Percentiles rank a stretch among this genome's conserved stretches.
Conservation (phyloP, 2,888 invertebrate species). For the Drosophila lacicola region DNA sequence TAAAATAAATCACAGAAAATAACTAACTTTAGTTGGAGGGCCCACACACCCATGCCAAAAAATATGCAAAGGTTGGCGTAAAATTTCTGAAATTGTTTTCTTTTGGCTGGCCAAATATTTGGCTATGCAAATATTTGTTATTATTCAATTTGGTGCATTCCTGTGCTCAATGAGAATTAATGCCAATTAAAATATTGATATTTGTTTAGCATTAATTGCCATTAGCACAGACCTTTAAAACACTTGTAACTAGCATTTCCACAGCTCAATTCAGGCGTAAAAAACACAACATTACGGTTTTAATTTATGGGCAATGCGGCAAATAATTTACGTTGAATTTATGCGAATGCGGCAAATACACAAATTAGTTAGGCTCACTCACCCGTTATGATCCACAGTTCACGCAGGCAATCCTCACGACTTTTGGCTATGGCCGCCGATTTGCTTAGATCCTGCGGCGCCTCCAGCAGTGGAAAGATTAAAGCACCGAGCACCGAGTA, state of each 20-base stretch:
- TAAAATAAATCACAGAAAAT: constrained; percentile 54
- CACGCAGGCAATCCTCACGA: constrained; percentile 89
- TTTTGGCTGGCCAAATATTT: constrained; percentile 56
- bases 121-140: constrained; percentile 62
- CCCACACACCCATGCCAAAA: background rate
- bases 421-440: constrained; percentile 88
- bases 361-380: constrained; percentile 68
- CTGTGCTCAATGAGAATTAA: constrained; percentile 17
- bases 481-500: constrained; percentile 91
- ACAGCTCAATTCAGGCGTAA: constrained; percentile 59
- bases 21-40: constrained; percentile 24
- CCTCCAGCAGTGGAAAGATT: constrained; percentile 91
- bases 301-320: constrained; percentile 53
- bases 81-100: constrained; percentile 35
- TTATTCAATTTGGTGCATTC: constrained; percentile 55
- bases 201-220: constrained; percentile 62
- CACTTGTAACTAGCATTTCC: constrained; percentile 24
- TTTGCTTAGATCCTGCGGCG: constrained; percentile 88
- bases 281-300: constrained; percentile 19
- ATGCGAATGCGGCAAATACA: constrained; percentile 37
- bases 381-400: constrained; percentile 93
- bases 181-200: constrained; percentile 69
- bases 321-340: constrained; percentile 48
- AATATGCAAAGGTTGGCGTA: constrained; percentile 4
- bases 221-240: constrained; percentile 40